Base-by-base conservation (phyloP, 1,140 invertebrate genomes). In the Zophobas morio region DNA sequence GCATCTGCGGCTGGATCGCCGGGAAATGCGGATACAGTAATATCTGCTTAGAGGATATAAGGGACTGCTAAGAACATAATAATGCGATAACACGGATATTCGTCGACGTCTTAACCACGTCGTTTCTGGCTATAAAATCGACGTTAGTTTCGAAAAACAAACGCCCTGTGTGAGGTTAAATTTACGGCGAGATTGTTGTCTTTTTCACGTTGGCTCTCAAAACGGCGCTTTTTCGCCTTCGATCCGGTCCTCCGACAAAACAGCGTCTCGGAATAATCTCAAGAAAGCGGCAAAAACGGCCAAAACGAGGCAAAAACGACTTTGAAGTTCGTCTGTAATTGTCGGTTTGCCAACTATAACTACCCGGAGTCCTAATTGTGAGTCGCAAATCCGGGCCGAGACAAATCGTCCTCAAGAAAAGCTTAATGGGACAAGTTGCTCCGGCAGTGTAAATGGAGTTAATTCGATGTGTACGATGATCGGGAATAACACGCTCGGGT, bases 401-500 rank as follows among this genome's bases (percentile, higher is more conserved):
- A 75, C 74, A 63, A 63, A 75, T 75, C 74, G 74, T 63, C 56
- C 36, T 49, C 49, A 66, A 63, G 56, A 63, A 75, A 75, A 75
- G 60, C 74, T 75, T 75, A 75, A 75, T 75, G 56, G 60, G 40
- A 46, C 37, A 75, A 75, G 39, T 75, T 53, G 54, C 42, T 60
- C 39, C 60, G 39, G 42, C 56, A 51, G 6, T 75, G 40, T 75
- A 63, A 66, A 42, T 42, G 74, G 42, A 60, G 74, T 63, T 63
- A 63, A 75, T 66, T 63, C 60, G 42, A 46, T 51, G 56, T 75
- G 46, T 37, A 75, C 37, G 74, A 66, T 66, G 60, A 66, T 66
- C 60, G 60, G 36, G 60, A 66, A 66, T 66, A 66, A 66, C 57
- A 63, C 57, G 36, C 37, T 39, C 8, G 6, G 57, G 57, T 36